Base-by-base conservation (phyloP, 2,888 invertebrate genomes). In the Neoscelio sp. region DNA sequence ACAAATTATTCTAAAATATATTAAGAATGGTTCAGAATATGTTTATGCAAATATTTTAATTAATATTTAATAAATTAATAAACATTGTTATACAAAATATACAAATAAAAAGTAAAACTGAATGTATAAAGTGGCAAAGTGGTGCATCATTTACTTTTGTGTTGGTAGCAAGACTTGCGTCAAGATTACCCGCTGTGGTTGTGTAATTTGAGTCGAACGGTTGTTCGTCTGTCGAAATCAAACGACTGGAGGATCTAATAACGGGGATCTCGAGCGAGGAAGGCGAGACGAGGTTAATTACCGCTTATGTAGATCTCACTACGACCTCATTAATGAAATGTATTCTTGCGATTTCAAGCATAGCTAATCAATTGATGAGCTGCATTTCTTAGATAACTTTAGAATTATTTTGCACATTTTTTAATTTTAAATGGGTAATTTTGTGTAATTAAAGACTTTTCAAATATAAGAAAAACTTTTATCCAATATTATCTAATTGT, bases 231-330 rank as follows among this genome's bases (percentile, higher is more conserved):
- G 54, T 75, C 70, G 75, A 75, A 79, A 75, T 64, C 75, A 28
- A 56, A 48, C 56, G 56, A 68, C 52, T 40, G 46, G 26, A 38
- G 73, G 56, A 78, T 74, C 68, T 64, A 78, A 64, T 67, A 78
- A 78, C 56, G 30, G 46, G 50, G 67, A 73, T 70, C 70, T 70
- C 50, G 42, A 50, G 56, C 58, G 52, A 62, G 48, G 48, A 76
- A 68, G 40, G 50, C 50, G 76, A 70, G 70, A 77, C 58, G 76
- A 65, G 64, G 76, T 70, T 76, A 76, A 76, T 76, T 76, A 64
- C 70, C 76, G 64, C 68, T 76, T 64, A 70, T 68, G 68, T 64
- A 76, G 48, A 76, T 76, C 68, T 68, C 30, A 18, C 18, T 15
- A 42, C 62, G 42, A 56, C 76, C 70, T 77, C 76, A 52, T 75